Evolutionary conservation across 2,797 vertebrate genomes (phyloP).

Genomic region (Tokudaia tokunoshimensis): DNA sequence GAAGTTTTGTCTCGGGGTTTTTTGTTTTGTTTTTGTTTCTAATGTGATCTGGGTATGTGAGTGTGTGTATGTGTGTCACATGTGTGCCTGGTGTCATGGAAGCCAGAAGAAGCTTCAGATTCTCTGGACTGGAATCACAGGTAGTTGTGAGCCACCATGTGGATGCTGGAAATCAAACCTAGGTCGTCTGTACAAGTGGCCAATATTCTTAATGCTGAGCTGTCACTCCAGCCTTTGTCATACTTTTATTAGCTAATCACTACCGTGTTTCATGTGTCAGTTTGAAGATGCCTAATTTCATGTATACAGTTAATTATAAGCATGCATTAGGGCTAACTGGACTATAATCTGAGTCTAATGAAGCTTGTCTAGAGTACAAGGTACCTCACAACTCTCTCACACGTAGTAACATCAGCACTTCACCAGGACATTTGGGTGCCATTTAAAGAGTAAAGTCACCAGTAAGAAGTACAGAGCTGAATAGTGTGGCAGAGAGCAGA

Average conservation of each 20-base stretch:
- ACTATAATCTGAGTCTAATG: background rate
- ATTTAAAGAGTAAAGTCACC: background rate
- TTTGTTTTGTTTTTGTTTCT: background rate
- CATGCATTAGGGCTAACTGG: background rate
- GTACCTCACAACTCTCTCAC: background rate
- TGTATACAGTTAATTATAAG: background rate
- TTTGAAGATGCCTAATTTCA: slow-evolving; percentile 42
- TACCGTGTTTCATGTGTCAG: background rate
- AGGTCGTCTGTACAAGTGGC: background rate
- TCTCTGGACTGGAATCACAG: background rate
- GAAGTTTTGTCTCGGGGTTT: background rate
- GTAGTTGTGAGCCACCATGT: background rate
- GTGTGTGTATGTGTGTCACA: background rate
- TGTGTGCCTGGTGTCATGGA: background rate
- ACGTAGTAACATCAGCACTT: background rate
- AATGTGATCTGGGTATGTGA: background rate
- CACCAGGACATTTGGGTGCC: background rate
- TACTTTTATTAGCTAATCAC: background rate
- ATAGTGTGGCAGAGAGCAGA: background rate
- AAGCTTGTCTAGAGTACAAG: background rate
- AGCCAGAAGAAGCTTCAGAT: background rate
- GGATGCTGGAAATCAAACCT: too few relatives aligned
- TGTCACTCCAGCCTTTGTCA: background rate
- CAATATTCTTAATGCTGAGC: background rate
- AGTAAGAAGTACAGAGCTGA: background rate